Percentiles rank a stretch among this genome's conserved stretches.
These are phyloP conservation scores for Corydoras maculifer DNA, from an alignment of 2,113 vertebrate species.

Conservation along the genomic window DNA sequence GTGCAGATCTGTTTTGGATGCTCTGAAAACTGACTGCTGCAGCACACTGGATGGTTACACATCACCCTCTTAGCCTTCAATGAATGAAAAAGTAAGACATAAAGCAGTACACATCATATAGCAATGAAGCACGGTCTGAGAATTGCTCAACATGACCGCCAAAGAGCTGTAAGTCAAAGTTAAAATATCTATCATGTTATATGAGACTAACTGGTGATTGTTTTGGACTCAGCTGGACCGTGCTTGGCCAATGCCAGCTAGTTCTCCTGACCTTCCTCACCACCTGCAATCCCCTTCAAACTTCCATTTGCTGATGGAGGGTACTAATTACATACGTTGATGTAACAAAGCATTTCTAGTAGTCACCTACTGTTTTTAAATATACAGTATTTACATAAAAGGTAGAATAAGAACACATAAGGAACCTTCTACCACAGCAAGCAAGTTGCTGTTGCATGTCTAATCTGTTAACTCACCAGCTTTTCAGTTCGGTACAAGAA, in stretches of 20 bases:
- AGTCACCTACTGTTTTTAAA: constrained; percentile 35
- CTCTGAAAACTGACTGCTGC: constrained; percentile 1
- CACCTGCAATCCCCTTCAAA: constrained; percentile 25
- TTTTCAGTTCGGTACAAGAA: constrained; percentile 59
- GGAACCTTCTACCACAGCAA: constrained; percentile 34
- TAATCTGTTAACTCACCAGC: constrained; percentile 52
- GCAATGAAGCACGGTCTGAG: constrained; percentile 22
- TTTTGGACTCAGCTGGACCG: constrained; percentile 17
- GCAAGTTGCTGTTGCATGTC: constrained; percentile 47
- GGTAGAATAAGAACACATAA: constrained; percentile 36
- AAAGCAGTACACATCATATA: constrained; percentile 11
- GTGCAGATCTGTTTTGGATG: no score
- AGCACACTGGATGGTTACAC: background rate
- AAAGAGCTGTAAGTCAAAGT: background rate
- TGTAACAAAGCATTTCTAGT: constrained; percentile 31
- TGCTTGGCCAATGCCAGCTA: constrained; percentile 18
- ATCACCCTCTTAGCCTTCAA: constrained; percentile 23
- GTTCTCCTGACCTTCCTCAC: constrained; percentile 30
- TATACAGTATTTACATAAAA: constrained; percentile 45
- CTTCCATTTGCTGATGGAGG: constrained; percentile 22
- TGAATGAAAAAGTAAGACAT: constrained; percentile 10
- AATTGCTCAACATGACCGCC: constrained; percentile 17
- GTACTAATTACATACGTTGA: constrained; percentile 32
- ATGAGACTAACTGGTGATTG: constrained; percentile 8
- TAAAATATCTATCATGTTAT: background rate